Conservation (phyloP, 2,113 vertebrate species). For the Columba livia region DNA sequence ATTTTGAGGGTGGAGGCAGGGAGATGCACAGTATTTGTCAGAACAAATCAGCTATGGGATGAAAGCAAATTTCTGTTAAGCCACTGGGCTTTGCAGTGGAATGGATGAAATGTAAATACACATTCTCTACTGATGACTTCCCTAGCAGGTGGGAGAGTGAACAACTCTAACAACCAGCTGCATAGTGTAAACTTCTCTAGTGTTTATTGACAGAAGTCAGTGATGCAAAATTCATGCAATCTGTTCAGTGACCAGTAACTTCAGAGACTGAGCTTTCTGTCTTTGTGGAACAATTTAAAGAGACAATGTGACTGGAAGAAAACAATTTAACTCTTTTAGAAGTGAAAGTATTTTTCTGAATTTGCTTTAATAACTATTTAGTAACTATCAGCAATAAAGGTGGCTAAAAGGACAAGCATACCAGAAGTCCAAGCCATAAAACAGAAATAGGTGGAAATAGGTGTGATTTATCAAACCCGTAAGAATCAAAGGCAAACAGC, state of each 20-base stretch:
- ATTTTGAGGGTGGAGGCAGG: not conserved
- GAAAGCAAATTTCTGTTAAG: not conserved
- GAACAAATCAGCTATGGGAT: not conserved
- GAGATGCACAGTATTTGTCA: not conserved
- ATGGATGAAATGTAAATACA: not conserved
- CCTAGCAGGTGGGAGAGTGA: not conserved
- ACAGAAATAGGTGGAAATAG: not conserved
- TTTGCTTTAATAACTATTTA: not conserved
- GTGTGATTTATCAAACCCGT: not conserved
- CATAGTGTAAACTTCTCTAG: not conserved
- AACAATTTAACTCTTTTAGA: not conserved
- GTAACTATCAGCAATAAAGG: not conserved
- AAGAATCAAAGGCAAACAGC: not conserved
- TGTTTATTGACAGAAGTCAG: not conserved
- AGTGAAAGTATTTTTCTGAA: not conserved
- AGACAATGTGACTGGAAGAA: not conserved
- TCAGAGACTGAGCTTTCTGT: not conserved
- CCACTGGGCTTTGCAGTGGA: not conserved
- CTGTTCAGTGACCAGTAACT: not conserved
- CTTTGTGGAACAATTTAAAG: not conserved
- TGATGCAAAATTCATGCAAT: not conserved
- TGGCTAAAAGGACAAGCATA: not conserved
- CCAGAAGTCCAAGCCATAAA: not conserved
- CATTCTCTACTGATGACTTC: not conserved
- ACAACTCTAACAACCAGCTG: not conserved